Conservation (phyloP, 2,888 invertebrate genomes). For the Macrophya annulata region DNA sequence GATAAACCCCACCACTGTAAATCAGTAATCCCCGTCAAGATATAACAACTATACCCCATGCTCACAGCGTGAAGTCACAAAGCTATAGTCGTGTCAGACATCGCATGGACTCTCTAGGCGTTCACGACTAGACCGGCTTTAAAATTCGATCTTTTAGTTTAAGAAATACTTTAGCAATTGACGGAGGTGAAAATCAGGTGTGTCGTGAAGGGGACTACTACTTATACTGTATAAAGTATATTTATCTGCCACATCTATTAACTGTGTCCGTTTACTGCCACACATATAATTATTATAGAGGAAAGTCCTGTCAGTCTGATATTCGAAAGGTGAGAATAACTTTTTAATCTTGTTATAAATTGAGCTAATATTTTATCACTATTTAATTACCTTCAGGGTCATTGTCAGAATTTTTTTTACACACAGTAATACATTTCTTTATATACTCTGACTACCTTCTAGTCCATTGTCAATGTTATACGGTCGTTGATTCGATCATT, state of each 20-base stretch:
- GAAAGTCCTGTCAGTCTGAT: neutral
- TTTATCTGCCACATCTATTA: neutral
- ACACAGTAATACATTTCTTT: neutral
- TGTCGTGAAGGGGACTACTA: neutral
- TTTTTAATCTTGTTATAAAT: neutral
- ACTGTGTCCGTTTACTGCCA: neutral
- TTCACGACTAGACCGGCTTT: neutral
- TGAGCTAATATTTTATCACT: neutral
- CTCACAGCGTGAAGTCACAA: neutral
- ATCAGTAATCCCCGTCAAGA: conserved; percentile 17
- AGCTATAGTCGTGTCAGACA: conserved; percentile 7
- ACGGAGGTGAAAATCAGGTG: conserved; percentile 41
- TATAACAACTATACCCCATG: conserved; percentile 19
- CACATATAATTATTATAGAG: neutral
- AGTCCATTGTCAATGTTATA: conserved; percentile 38
- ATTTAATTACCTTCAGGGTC: conserved; percentile 16
- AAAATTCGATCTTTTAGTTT: neutral
- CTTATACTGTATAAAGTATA: no score
- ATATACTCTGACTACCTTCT: neutral
- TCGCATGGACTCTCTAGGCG: conserved; percentile 19
- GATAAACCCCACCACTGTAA: conserved; percentile 16
- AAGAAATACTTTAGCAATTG: neutral
- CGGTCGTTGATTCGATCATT: conserved; percentile 7
- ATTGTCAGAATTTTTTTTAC: neutral
- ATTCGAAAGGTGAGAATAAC: conserved; percentile 20